These are phyloP conservation scores for Trachelus iudaicus DNA, from an alignment of 2,888 invertebrate genomes.

Conservation along the genomic window DNA sequence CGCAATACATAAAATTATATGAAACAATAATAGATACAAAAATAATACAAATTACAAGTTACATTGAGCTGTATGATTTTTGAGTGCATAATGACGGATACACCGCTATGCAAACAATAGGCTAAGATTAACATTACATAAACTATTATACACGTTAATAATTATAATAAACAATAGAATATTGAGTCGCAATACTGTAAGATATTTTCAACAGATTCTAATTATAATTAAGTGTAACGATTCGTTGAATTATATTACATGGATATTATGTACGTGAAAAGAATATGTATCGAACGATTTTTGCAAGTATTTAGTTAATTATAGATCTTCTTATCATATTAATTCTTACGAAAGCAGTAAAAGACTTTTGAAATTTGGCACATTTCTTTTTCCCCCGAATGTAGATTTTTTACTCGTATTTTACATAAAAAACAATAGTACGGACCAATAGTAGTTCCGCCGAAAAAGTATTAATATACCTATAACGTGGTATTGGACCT, in stretches of 20 bases:
- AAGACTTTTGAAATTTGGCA: slow-evolving; percentile 18
- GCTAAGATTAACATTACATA: neutral
- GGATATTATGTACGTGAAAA: neutral
- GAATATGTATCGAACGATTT: slow-evolving; percentile 15
- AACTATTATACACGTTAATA: neutral
- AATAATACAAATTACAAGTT: neutral
- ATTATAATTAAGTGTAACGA: neutral
- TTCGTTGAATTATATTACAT: neutral
- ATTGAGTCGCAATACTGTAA: neutral
- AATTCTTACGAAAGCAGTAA: neutral
- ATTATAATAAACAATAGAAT: neutral
- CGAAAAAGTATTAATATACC: neutral
- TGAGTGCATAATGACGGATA: neutral
- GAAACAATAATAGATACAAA: neutral
- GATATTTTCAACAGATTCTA: neutral
- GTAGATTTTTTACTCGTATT: neutral
- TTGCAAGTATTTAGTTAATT: neutral
- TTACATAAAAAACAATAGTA: neutral
- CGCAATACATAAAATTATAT: neutral
- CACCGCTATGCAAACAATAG: neutral
- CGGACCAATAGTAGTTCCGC: neutral
- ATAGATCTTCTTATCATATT: neutral
- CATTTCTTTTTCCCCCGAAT: slow-evolving; percentile 8
- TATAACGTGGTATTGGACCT: neutral
- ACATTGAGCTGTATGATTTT: neutral